A percentile compares a stretch with the other conserved stretches of the same genome.
These are phyloP conservation scores for Yponomeuta plumbellus DNA, from an alignment of 2,888 invertebrate genomes.

Conservation along the genomic window DNA sequence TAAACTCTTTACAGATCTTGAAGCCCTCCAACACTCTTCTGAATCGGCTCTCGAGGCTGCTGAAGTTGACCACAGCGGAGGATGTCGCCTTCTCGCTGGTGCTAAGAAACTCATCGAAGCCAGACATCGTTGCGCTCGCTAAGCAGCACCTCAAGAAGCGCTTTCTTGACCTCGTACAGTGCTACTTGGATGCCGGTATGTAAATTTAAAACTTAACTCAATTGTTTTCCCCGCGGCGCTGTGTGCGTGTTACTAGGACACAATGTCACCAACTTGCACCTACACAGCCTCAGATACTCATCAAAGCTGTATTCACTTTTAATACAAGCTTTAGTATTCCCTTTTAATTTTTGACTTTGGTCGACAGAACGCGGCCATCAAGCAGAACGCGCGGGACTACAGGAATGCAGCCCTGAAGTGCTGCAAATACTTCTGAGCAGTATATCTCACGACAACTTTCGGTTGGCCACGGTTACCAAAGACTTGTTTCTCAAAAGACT, in stretches of 20 bases:
- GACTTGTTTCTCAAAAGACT: constrained; percentile 88
- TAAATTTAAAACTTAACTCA: constrained; percentile 2
- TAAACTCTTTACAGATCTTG: constrained; percentile 78
- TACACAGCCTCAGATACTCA: no score
- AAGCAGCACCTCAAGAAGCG: constrained; percentile 87
- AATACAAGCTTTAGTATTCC: no score
- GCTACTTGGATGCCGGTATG: constrained; percentile 88
- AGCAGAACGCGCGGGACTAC: constrained; percentile 87
- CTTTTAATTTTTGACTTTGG: constrained; percentile 18
- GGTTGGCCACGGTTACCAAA: constrained; percentile 83
- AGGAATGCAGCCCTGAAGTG: constrained; percentile 93
- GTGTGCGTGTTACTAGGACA: no score
- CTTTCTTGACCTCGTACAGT: constrained; percentile 89
- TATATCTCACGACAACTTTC: constrained; percentile 78
- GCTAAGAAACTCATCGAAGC: constrained; percentile 85
- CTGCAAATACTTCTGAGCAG: constrained; percentile 86
- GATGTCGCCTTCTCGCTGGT: constrained; percentile 94
- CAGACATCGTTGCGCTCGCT: constrained; percentile 84
- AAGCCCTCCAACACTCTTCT: constrained; percentile 88
- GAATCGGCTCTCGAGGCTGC: constrained; percentile 88
- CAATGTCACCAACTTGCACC: no score
- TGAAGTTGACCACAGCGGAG: constrained; percentile 91
- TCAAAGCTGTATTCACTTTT: no score
- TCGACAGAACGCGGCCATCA: constrained; percentile 79
- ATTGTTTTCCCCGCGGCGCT: no score